phyloP scores from a whole-genome alignment of 2,888 invertebrate genomes.

The Ecliptopera silaceata region DNA sequence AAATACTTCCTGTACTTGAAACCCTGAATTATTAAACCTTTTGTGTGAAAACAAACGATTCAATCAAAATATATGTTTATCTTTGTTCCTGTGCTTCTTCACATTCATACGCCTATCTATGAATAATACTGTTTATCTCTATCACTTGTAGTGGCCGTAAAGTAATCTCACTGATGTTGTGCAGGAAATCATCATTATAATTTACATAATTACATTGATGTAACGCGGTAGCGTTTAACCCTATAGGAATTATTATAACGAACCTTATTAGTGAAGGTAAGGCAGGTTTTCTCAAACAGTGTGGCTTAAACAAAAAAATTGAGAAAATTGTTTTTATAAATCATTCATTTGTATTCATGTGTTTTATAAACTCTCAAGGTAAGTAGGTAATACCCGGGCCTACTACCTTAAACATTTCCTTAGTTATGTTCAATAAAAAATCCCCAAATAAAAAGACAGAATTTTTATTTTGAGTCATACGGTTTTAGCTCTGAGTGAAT shows the following conservation, averaged over 20 bases:
- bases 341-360: too few relatives aligned
- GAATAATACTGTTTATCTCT: neutral
- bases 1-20: too few relatives aligned
- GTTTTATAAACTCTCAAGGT: too few relatives aligned
- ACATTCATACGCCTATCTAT: neutral
- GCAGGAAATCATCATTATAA: conserved; percentile 9
- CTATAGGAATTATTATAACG: neutral
- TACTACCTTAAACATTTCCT: too few relatives aligned
- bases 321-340: neutral
- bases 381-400: too few relatives aligned
- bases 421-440: too few relatives aligned
- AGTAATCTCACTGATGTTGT: conserved; percentile 5
- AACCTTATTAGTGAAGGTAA: neutral
- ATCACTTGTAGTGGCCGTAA: neutral
- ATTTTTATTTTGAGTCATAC: too few relatives aligned
- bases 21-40: too few relatives aligned
- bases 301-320: neutral
- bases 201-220: conserved; percentile 10
- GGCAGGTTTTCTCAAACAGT: neutral
- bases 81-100: neutral
- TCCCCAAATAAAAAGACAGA: too few relatives aligned
- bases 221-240: neutral
- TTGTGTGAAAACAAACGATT: too few relatives aligned
- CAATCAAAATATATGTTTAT: neutral
- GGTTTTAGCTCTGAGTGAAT: too few relatives aligned